phyloP scores from a whole-genome alignment of 2,888 invertebrate species.

The Chrysolina haemoptera region DNA sequence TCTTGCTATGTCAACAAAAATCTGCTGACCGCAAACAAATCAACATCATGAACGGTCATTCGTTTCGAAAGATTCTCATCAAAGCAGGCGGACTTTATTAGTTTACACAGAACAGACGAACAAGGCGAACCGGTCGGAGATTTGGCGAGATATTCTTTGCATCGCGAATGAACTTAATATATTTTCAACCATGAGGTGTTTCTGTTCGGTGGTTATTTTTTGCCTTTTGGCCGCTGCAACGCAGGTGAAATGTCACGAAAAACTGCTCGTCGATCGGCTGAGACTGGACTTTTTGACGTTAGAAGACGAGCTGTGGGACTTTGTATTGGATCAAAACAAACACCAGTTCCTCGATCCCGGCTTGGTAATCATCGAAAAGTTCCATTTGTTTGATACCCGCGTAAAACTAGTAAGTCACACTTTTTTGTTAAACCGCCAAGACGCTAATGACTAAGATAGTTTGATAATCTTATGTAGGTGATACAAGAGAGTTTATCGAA shows the following conservation, averaged over 20 bases:
- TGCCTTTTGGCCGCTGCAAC: conserved; percentile 22
- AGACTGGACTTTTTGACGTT: conserved; percentile 74
- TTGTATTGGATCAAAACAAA: conserved; percentile 49
- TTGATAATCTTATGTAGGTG: no score
- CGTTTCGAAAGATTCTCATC: neutral
- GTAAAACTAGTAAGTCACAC: conserved; percentile 38
- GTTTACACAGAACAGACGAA: neutral
- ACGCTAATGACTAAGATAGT: no score
- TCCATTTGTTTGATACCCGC: conserved; percentile 35
- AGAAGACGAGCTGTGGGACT: conserved; percentile 71
- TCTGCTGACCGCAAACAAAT: neutral
- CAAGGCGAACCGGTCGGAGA: neutral
- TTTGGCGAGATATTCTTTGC: neutral
- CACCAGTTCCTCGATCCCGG: conserved; percentile 28
- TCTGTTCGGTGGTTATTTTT: conserved; percentile 5
- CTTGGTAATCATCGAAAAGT: conserved; percentile 27
- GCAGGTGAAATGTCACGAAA: conserved; percentile 23
- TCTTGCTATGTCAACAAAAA: neutral
- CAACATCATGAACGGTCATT: neutral
- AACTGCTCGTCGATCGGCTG: conserved; percentile 72
- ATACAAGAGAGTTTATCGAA: no score
- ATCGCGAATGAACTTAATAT: neutral
- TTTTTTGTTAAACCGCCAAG: no score
- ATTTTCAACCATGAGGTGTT: neutral
- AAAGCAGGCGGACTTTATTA: neutral